Conservation (phyloP, 1,140 invertebrate species). For the Drosophila subpulchrella region DNA sequence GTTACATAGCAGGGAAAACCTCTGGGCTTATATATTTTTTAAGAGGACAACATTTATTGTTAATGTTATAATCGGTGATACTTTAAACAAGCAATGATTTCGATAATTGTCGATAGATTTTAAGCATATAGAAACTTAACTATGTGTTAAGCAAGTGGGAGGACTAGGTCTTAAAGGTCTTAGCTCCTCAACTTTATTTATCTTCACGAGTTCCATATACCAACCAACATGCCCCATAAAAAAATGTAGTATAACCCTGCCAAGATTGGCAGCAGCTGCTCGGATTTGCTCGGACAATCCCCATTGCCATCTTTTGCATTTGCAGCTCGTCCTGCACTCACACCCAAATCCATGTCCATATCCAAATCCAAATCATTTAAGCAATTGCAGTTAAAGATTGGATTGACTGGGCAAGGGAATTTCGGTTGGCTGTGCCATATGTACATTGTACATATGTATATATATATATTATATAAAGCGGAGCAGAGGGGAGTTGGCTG, state of each 20-base stretch:
- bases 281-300: conserved; percentile 4
- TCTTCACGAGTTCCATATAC: not conserved
- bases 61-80: no score
- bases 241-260: not conserved
- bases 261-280: conserved; percentile 23
- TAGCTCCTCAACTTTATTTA: not conserved
- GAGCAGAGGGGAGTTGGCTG: not conserved
- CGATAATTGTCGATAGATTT: not conserved
- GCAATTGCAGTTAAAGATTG: conserved; percentile 30
- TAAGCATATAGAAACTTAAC: no score
- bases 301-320: conserved; percentile 1
- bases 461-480: no score
- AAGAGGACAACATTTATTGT: no score
- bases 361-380: conserved; percentile 10
- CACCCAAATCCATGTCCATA: no score
- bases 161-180: no score
- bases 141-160: no score
- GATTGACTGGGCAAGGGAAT: conserved; percentile 34
- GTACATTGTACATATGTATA: no score
- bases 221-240: not conserved
- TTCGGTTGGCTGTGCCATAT: conserved; percentile 2
- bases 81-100: not conserved
- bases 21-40: no score
- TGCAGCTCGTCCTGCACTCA: not conserved
- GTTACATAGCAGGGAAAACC: no score